Evolutionary conservation across 2,113 vertebrate species (phyloP).

Genomic region (Speoplatyrhinus poulsoni): DNA sequence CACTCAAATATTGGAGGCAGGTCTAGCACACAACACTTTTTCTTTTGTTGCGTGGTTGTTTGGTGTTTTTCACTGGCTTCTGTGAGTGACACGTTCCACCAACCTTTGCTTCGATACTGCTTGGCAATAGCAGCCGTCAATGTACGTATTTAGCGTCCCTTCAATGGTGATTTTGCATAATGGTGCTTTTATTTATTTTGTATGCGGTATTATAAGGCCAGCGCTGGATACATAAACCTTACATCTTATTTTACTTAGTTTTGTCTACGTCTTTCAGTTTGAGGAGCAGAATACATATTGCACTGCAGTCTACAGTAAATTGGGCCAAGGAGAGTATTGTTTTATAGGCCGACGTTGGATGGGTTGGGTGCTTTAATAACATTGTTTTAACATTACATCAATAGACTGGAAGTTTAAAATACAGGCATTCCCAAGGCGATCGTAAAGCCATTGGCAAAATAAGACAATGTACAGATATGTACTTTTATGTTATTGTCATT

Average conservation of each 20-base stretch:
- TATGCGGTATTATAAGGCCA: not conserved
- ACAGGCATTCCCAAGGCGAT: conserved; percentile 48
- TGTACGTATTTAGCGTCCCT: no score
- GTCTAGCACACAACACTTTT: not conserved
- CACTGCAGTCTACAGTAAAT: conserved; percentile 4
- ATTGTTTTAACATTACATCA: conserved; percentile 51
- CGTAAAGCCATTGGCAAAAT: conserved; percentile 25
- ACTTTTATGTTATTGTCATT: conserved; percentile 49
- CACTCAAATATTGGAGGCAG: not conserved
- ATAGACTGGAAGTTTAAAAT: conserved; percentile 61
- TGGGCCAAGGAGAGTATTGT: conserved; percentile 16
- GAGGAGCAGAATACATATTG: not conserved
- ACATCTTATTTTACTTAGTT: not conserved
- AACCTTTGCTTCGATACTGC: no score
- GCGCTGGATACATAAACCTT: no score
- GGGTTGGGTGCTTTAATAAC: conserved; percentile 49
- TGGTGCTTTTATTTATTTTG: not conserved
- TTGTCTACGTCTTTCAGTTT: not conserved
- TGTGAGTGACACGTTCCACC: no score
- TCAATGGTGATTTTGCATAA: not conserved
- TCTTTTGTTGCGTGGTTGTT: not conserved
- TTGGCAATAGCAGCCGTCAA: no score
- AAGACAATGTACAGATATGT: conserved; percentile 6
- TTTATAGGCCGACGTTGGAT: conserved; percentile 45
- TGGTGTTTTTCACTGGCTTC: no score